A percentile compares a stretch with the other conserved stretches of the same genome.
These are phyloP conservation scores for Hirtodrosophila trivittata DNA, from an alignment of 2,888 invertebrate genomes.

Conservation along the genomic window DNA sequence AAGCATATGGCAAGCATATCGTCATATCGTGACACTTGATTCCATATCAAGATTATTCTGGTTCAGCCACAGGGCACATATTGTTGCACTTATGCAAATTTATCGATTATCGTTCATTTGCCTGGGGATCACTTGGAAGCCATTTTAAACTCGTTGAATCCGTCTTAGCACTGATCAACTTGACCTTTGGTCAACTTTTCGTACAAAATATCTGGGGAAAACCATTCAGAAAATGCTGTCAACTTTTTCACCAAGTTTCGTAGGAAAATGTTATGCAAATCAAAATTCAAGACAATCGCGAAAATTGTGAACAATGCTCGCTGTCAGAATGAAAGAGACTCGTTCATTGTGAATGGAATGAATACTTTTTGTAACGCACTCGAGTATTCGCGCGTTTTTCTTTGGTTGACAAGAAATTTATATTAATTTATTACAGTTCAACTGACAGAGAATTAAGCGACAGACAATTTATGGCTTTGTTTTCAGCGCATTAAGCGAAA, in stretches of 20 bases:
- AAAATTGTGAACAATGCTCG: slow-evolving; percentile 38
- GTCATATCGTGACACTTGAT: slow-evolving; percentile 77
- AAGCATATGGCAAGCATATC: slow-evolving; percentile 60
- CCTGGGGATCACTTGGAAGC: slow-evolving; percentile 27
- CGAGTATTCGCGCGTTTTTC: slow-evolving; percentile 7
- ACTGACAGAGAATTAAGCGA: slow-evolving; percentile 82
- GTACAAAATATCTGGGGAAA: no score
- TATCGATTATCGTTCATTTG: slow-evolving; percentile 49
- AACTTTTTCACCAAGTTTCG: background rate
- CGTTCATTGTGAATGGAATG: slow-evolving; percentile 19
- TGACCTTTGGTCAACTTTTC: no score
- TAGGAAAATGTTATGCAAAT: slow-evolving; percentile 29
- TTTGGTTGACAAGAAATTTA: slow-evolving; percentile 80
- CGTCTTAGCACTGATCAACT: no score
- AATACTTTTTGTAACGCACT: slow-evolving; percentile 49
- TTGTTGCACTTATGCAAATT: slow-evolving; percentile 39
- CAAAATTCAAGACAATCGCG: slow-evolving; percentile 24
- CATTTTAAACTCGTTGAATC: no score
- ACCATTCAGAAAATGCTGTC: no score
- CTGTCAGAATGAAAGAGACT: slow-evolving; percentile 20
- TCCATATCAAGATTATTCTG: slow-evolving; percentile 64
- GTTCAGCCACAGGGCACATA: slow-evolving; percentile 18
- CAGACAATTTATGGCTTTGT: slow-evolving; percentile 83
- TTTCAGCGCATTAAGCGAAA: slow-evolving; percentile 72
- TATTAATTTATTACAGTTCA: slow-evolving; percentile 83